These are phyloP conservation scores for Ptychoptera contaminata DNA, from an alignment of 2,888 invertebrate genomes.

Conservation along the genomic window DNA sequence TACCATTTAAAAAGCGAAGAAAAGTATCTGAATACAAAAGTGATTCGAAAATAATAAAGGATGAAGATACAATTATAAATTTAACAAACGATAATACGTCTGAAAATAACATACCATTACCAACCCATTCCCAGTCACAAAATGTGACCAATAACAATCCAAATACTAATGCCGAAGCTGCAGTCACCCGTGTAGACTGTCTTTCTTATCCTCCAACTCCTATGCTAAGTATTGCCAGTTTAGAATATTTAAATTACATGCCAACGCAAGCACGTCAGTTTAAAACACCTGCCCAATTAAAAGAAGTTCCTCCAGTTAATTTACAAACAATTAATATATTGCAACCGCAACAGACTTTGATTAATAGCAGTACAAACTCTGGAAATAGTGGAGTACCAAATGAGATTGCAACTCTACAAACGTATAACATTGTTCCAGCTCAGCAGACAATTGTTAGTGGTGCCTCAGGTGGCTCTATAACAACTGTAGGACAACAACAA, in stretches of 20 bases:
- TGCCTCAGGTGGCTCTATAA: background rate
- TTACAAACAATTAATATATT: constrained; percentile 10
- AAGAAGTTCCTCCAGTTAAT: constrained; percentile 10
- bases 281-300: constrained; percentile 10
- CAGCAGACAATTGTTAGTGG: constrained; percentile 7
- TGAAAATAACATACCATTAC: background rate
- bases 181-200: constrained; percentile 1
- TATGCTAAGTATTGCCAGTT: constrained; percentile 12
- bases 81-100: constrained; percentile 3
- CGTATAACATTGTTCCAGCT: constrained; percentile 2
- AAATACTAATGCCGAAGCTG: background rate
- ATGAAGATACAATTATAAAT: constrained; percentile 8
- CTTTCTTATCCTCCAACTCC: constrained; percentile 11
- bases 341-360: constrained; percentile 1
- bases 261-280: constrained; percentile 4
- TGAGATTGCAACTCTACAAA: background rate
- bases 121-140: background rate
- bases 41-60: constrained; percentile 8
- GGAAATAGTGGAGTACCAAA: too few species aligned
- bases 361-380: background rate
- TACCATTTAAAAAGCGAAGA: constrained; percentile 12
- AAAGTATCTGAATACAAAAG: constrained; percentile 9
- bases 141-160: background rate
- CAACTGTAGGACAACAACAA: background rate
- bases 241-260: constrained; percentile 8